Percentiles rank a stretch among this genome's conserved stretches.
These are phyloP conservation scores for Herminia tarsipennalis DNA, from an alignment of 2,888 invertebrate species.

Conservation along the genomic window DNA sequence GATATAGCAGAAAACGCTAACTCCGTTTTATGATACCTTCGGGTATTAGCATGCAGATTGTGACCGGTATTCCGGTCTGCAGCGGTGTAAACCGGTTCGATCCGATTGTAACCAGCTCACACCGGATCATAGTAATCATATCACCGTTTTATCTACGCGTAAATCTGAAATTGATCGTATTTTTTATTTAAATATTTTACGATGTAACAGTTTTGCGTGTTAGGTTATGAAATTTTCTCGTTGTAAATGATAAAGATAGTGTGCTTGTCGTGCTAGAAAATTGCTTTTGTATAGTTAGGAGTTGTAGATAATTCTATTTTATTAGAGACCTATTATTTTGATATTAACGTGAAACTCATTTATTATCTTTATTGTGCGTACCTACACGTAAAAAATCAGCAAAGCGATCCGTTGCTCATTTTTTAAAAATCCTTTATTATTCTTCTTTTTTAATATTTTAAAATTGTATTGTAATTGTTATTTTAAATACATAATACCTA, in stretches of 20 bases:
- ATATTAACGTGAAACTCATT: background rate
- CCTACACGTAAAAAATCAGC: no score
- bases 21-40: constrained; percentile 54
- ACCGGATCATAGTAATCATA: constrained; percentile 38
- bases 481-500: no score
- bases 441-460: no score
- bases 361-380: background rate
- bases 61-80: constrained; percentile 48
- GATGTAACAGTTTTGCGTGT: constrained; percentile 21
- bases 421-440: no score
- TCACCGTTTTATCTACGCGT: constrained; percentile 30
- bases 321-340: constrained; percentile 5
- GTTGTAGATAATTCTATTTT: constrained; percentile 1
- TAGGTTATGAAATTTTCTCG: background rate
- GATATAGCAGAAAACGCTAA: constrained; percentile 46
- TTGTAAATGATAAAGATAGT: background rate
- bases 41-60: constrained; percentile 65
- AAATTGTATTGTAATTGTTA: no score
- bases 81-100: constrained; percentile 31
- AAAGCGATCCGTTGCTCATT: no score
- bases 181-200: constrained; percentile 27
- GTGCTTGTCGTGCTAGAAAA: background rate
- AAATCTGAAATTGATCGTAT: constrained; percentile 27
- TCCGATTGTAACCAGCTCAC: constrained; percentile 31
- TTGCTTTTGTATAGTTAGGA: background rate